Evolutionary conservation across 2,797 vertebrate genomes (phyloP).

Genomic region (Hyperoplus lanceolatus): DNA sequence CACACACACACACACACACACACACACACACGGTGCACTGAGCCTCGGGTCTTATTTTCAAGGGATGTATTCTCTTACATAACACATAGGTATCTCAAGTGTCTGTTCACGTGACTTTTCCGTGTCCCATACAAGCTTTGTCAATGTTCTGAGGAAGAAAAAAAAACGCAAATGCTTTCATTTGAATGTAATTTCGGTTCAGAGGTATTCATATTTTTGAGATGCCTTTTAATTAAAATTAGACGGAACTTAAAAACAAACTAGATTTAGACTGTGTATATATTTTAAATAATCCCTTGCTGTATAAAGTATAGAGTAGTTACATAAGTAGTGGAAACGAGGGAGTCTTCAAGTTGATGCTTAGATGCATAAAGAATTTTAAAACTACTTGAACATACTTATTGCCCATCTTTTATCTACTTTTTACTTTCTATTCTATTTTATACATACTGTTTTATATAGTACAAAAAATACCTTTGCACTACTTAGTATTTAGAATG

Average conservation of each 20-base stretch:
- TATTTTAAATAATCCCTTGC: neutral
- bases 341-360: neutral
- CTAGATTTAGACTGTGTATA: neutral
- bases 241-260: too few relatives aligned
- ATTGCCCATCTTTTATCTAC: neutral
- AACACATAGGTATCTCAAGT: constrained; percentile 30
- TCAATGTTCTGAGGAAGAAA: neutral
- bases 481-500: too few relatives aligned
- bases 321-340: neutral
- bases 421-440: too few relatives aligned
- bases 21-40: constrained; percentile 42
- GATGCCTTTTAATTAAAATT: too few relatives aligned
- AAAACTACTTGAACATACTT: neutral
- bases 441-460: too few relatives aligned
- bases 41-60: constrained; percentile 6
- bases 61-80: constrained; percentile 15
- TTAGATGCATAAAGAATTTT: constrained; percentile 5
- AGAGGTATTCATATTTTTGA: too few relatives aligned
- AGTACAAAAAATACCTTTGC: too few relatives aligned
- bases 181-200: too few relatives aligned
- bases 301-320: constrained; percentile 24
- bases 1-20: constrained; percentile 42
- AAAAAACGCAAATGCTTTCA: too few relatives aligned
- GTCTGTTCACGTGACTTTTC: neutral
- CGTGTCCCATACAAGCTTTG: neutral